Conservation (phyloP, 2,888 invertebrate species). For the Brenthis hecate region DNA sequence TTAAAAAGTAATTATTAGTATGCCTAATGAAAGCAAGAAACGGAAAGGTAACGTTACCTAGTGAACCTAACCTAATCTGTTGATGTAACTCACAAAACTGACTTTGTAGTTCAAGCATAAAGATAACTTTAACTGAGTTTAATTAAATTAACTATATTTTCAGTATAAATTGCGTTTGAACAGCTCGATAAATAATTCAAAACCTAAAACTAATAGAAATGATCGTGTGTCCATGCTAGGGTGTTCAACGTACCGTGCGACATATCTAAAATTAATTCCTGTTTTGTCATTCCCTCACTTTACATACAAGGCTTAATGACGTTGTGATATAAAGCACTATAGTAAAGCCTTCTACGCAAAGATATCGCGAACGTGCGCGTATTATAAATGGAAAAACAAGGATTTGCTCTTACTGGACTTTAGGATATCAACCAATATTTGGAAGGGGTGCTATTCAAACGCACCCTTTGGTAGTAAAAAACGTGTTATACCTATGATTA, state of each 20-base stretch:
- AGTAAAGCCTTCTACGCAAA: conserved; percentile 64
- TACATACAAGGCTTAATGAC: conserved; percentile 78
- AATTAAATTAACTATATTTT: background rate
- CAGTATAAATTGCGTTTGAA: background rate
- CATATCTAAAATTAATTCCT: conserved; percentile 81
- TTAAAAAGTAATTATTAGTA: no score
- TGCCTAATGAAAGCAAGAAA: no score
- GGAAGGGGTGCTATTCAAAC: conserved; percentile 76
- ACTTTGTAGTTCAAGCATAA: no score
- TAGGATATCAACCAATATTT: conserved; percentile 80
- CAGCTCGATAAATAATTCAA: background rate
- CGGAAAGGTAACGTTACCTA: no score
- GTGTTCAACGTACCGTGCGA: conserved; percentile 73
- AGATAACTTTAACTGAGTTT: background rate
- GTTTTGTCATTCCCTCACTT: conserved; percentile 81
- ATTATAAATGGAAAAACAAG: conserved; percentile 76
- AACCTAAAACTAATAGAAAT: conserved; percentile 34
- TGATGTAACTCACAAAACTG: no score
- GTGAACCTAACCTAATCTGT: no score
- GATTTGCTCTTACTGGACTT: conserved; percentile 79
- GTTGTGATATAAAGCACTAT: conserved; percentile 73
- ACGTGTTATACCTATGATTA: conserved; percentile 75
- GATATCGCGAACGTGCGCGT: conserved; percentile 69
- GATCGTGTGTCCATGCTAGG: conserved; percentile 50
- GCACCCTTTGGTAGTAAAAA: conserved; percentile 75